Percentiles rank a stretch among this genome's conserved stretches.
phyloP scores from a whole-genome alignment of 2,797 vertebrate genomes.

The Balearica regulorum region DNA sequence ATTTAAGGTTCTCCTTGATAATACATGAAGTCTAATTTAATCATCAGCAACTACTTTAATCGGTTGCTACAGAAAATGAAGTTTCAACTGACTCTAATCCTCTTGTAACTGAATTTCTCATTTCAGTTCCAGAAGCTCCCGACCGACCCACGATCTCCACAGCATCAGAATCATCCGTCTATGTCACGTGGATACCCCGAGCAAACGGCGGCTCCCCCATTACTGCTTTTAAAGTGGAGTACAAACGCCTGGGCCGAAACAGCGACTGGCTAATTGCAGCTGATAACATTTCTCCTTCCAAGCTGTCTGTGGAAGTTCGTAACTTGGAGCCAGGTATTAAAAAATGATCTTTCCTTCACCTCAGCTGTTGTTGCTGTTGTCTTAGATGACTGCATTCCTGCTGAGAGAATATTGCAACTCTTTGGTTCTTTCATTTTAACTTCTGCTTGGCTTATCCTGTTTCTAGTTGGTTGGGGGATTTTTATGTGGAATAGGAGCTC shows the following conservation, averaged over 20 bases:
- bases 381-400: neutral
- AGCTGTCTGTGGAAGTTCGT: slow-evolving; percentile 94
- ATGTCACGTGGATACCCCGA: slow-evolving; percentile 95
- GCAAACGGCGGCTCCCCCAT: slow-evolving; percentile 96
- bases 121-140: slow-evolving; percentile 90
- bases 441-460: neutral
- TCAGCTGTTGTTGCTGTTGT: neutral
- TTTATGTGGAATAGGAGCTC: neutral
- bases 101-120: neutral
- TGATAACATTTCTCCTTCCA: slow-evolving; percentile 92
- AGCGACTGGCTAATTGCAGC: slow-evolving; percentile 87
- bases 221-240: slow-evolving; percentile 94
- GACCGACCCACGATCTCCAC: slow-evolving; percentile 92
- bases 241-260: slow-evolving; percentile 81
- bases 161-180: slow-evolving; percentile 90
- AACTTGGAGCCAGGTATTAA: slow-evolving; percentile 89
- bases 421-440: accelerated
- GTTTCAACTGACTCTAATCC: neutral
- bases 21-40: neutral
- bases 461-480: neutral
- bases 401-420: neutral
- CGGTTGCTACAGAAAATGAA: neutral
- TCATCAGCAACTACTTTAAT: neutral
- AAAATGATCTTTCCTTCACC: neutral
- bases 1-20: neutral